Percentiles rank a stretch among this genome's conserved stretches.
These are phyloP conservation scores for Pseudococcus jackbeardsleyi DNA, from an alignment of 2,888 invertebrate species.

Conservation along the genomic window DNA sequence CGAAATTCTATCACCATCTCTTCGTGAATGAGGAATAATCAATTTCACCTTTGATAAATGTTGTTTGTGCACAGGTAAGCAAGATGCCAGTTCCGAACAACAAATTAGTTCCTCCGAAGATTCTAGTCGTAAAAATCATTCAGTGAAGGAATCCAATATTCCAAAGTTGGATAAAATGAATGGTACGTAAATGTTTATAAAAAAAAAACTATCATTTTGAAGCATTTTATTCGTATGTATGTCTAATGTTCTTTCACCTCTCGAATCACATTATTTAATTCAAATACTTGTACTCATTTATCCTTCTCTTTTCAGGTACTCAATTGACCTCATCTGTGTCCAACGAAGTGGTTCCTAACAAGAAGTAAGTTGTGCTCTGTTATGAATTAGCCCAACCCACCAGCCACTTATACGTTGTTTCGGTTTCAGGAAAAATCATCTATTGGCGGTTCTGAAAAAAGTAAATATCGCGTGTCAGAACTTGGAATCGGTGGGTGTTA, in stretches of 20 bases:
- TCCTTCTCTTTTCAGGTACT: neutral
- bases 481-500: neutral
- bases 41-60: neutral
- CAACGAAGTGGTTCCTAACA: neutral
- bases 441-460: conserved; percentile 23
- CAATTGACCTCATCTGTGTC: neutral
- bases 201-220: too few species aligned
- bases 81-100: neutral
- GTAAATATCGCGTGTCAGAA: neutral
- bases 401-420: neutral
- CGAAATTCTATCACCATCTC: too few species aligned
- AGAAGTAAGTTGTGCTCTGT: neutral
- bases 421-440: neutral
- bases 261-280: neutral
- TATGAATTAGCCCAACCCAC: neutral
- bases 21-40: neutral
- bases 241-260: neutral
- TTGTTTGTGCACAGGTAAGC: neutral
- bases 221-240: too few species aligned
- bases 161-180: neutral
- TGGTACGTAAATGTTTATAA: neutral
- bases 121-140: neutral
- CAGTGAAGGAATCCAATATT: neutral
- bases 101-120: neutral
- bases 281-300: neutral